Base-by-base conservation (phyloP, 2,888 invertebrate genomes). In the Anagyrus pseudococci region DNA sequence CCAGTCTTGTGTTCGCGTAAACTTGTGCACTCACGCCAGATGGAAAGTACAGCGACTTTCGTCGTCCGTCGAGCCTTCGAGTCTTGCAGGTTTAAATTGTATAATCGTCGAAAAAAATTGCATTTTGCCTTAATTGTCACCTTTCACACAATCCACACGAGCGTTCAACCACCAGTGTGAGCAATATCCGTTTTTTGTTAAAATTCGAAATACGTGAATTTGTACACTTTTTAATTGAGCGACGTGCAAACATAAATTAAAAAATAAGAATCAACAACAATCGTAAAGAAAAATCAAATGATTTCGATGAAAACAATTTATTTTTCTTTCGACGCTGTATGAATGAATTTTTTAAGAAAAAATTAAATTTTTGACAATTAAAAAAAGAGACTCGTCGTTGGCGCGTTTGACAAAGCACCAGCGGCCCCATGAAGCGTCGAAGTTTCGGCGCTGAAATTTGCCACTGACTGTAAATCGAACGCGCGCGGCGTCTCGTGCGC, bases 1-100 rank as follows among this genome's bases (percentile, higher is more conserved):
- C 23, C 43, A 48, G 49, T 25, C 7, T 57, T 59, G 57, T 59
- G 59, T 53, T 62, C 44, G 62, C 57, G 57, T 62, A 49, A 62
- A 50, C 37, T 43, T 59, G 46, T 65, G 44, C 26, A 53, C 29
- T 54, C n/a, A 23, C 23, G 20, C 37, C 29, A 46, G 48, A 17
- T 20, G n/a, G n/a, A 50, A 33, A 15, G 10, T 50, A 41, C 15
- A 43, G 49, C 46, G 29, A 47, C 29, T 20, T 17, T 8, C 22
- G 41, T 55, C 48, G 54, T 43, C 43, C n/a, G 55, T 56, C 10
- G 33, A 15, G 55, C n/a, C 58, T 29, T 52, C 52, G 62, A 62
- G 48, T 52, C 10, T 47, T 59, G 44, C 66, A 66, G 66, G 50
- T 46, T 54, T 54, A 26, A 41, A 25, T 33, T 44, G 43, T 54